Conservation (phyloP, 2,113 vertebrate genomes). For the Tichodroma muraria region DNA sequence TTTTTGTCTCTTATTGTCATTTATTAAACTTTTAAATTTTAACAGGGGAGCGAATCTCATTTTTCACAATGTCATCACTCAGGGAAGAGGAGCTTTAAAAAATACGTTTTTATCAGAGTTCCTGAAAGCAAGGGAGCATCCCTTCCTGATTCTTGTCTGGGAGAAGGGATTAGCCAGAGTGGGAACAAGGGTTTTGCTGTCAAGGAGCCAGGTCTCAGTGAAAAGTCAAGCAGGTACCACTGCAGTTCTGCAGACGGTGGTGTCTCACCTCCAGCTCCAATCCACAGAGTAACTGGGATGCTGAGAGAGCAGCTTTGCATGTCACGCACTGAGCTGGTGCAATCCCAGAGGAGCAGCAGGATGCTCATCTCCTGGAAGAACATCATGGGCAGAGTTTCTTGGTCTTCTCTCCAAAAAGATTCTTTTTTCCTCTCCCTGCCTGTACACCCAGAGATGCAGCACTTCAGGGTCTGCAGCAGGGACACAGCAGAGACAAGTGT, state of each 20-base stretch:
- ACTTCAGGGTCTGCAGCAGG: neutral
- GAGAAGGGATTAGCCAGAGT: neutral
- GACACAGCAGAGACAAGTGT: neutral
- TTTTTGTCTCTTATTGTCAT: no score
- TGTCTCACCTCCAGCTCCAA: neutral
- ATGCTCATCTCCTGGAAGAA: neutral
- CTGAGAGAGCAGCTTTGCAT: neutral
- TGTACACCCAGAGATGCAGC: neutral
- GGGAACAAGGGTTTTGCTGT: neutral
- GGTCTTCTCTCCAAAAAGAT: neutral
- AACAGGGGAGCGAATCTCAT: no score
- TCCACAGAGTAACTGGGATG: neutral
- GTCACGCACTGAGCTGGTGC: neutral
- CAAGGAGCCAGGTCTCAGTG: neutral
- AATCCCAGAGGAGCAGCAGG: neutral
- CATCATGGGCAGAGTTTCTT: neutral
- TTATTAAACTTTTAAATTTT: no score
- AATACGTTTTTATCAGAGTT: neutral
- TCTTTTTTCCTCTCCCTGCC: neutral
- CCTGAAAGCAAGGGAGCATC: neutral
- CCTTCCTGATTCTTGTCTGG: neutral
- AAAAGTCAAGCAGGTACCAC: neutral
- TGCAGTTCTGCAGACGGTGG: neutral
- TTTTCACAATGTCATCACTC: no score
- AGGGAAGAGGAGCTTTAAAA: neutral